Percentiles rank a stretch among this genome's conserved stretches.
Conservation (phyloP, 2,888 invertebrate genomes). For the Sarcophaga subvicina region DNA sequence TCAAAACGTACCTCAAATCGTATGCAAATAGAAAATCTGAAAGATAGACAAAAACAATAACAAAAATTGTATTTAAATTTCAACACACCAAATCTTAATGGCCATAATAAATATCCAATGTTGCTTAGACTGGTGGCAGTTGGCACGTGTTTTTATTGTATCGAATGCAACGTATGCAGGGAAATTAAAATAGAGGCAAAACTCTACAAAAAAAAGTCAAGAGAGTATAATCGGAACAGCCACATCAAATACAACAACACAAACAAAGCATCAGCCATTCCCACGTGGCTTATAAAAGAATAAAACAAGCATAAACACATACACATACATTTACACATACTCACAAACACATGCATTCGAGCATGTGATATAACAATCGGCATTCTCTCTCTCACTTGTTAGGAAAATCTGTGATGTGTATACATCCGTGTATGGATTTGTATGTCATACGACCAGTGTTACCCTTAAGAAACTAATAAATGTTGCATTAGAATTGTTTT, state of each 20-base stretch:
- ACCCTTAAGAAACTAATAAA: too few species aligned
- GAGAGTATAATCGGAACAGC: neutral
- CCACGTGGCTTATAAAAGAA: constrained; percentile 17
- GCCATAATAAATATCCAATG: constrained; percentile 25
- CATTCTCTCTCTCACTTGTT: too few species aligned
- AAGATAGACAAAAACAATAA: constrained; percentile 23
- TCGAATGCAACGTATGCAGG: constrained; percentile 7
- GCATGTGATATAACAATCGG: too few species aligned
- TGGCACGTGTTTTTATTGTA: constrained; percentile 50
- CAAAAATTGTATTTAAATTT: constrained; percentile 45
- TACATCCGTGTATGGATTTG: too few species aligned
- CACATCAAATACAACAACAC: neutral
- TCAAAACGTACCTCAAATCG: neutral
- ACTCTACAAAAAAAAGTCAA: neutral
- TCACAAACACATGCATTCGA: neutral
- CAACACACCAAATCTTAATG: constrained; percentile 37
- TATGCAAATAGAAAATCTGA: constrained; percentile 19
- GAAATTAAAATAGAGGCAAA: neutral
- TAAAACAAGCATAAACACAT: neutral
- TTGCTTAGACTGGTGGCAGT: constrained; percentile 17
- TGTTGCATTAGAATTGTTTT: too few species aligned
- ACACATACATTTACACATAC: neutral
- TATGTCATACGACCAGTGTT: too few species aligned
- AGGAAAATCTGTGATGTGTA: too few species aligned
- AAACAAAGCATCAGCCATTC: constrained; percentile 13